Evolutionary conservation across 1,140 invertebrate genomes (phyloP).

Genomic region (Rhyacophila brunnea): DNA sequence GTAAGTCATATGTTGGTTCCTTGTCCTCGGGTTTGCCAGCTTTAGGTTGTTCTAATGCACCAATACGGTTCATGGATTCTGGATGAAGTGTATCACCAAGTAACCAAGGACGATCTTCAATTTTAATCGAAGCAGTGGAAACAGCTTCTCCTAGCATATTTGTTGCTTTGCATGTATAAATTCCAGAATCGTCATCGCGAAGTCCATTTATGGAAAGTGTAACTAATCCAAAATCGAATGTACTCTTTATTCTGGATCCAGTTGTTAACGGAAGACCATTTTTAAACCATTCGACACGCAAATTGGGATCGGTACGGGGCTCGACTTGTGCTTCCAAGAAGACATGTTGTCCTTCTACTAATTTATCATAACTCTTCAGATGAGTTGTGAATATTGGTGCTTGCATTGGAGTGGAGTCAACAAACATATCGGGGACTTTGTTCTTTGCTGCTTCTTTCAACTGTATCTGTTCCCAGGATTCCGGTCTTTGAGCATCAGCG

Average conservation of each 20-base stretch:
- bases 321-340: slow-evolving; percentile 93
- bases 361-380: slow-evolving; percentile 79
- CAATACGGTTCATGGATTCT: slow-evolving; percentile 83
- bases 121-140: slow-evolving; percentile 86
- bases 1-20: slow-evolving; percentile 78
- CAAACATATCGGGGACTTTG: slow-evolving; percentile 79
- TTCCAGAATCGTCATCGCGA: slow-evolving; percentile 85
- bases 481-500: slow-evolving; percentile 78
- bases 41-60: slow-evolving; percentile 79
- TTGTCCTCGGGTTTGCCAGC: slow-evolving; percentile 60
- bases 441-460: slow-evolving; percentile 87
- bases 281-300: slow-evolving; percentile 89
- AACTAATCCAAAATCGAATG: slow-evolving; percentile 93
- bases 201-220: slow-evolving; percentile 85
- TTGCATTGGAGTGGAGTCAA: slow-evolving; percentile 78
- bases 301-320: slow-evolving; percentile 93
- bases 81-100: slow-evolving; percentile 88
- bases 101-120: slow-evolving; percentile 83
- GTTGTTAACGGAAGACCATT: slow-evolving; percentile 84
- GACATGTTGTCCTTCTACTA: slow-evolving; percentile 86
- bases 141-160: slow-evolving; percentile 89
- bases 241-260: slow-evolving; percentile 81
- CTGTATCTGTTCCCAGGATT: slow-evolving; percentile 87
- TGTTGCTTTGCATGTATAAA: slow-evolving; percentile 91
- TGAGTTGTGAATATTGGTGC: slow-evolving; percentile 90